Evolutionary conservation across 1,140 invertebrate species (phyloP), one percentile per base, ranked within the genome.

Genomic region (Drosophila prosaltans): DNA sequence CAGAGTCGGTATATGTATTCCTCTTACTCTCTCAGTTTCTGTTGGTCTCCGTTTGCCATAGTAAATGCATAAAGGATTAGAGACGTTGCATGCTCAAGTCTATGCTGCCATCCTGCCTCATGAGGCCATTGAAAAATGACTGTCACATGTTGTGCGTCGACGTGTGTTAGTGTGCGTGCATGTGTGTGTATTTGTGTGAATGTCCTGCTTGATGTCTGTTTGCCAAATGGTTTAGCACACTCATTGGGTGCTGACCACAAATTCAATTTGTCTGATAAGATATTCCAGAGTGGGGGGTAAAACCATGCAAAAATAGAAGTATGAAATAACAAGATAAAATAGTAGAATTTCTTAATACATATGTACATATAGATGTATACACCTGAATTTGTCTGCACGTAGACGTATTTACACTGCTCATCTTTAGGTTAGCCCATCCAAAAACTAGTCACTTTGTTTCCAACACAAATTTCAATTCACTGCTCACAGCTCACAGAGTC

Each of bases 11-110:
- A 73, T 16, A 16, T 16, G 16, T 16, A 16, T 16, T 69, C 21
- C 24, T 9, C 24, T 51, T 21, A 3, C 41, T 43, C 41, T 43
- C 21, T 48, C 39, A 11, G 9, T 24, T 8, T 26, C 45, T 11
- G 1, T 5, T 16, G 6, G 1, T 51, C 45, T 51, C 62, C 64
- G 84, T 84, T 80, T 89, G 80, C 73, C 65, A 68, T 70, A 63
- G 48, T 70, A 74, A 89, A 78, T 88, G 84, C 71, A 84, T 84
- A 89, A 89, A 71, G 83, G 84, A 88, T 88, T 88, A 89, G 73
- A 66, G 48, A 61, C 66, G 26, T 55, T 57, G 45, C 72, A 57
- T 40, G 41, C 64, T 63, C 36, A 41, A 54, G 39, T 48, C 62
- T 48, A 70, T 77, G 67, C 75, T 69, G 55, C 51, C 62, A 48